Percentiles rank a stretch among this genome's conserved stretches.
Conservation (phyloP, 2,113 vertebrate species). For the Sarotherodon lohbergeri region DNA sequence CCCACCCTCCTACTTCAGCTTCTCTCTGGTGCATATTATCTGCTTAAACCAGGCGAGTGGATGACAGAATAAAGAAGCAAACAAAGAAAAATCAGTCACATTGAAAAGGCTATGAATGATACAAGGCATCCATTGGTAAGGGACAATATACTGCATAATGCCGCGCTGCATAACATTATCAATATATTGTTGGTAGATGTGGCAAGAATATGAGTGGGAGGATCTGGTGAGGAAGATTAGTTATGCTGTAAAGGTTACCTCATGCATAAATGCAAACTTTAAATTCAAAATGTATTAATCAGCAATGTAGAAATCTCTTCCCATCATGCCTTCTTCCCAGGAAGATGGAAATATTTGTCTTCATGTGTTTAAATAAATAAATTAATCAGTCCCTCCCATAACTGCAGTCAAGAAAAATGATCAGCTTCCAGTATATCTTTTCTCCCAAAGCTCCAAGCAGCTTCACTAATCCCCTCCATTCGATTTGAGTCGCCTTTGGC, state of each 20-base stretch:
- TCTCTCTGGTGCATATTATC: slow-evolving; percentile 46
- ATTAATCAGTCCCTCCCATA: neutral
- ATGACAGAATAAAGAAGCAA: slow-evolving; percentile 20
- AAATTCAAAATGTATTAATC: slow-evolving; percentile 47
- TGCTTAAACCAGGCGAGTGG: slow-evolving; percentile 40
- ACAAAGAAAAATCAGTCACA: slow-evolving; percentile 55
- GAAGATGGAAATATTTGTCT: slow-evolving; percentile 15
- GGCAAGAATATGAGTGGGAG: slow-evolving; percentile 28
- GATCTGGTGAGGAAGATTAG: slow-evolving; percentile 53
- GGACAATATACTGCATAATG: slow-evolving; percentile 47
- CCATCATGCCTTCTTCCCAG: neutral
- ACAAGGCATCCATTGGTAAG: slow-evolving; percentile 37
- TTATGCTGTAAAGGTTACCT: slow-evolving; percentile 53
- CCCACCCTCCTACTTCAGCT: neutral
- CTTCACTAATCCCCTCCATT: slow-evolving; percentile 42
- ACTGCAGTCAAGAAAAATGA: slow-evolving; percentile 11
- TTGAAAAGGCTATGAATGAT: slow-evolving; percentile 51
- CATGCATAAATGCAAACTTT: slow-evolving; percentile 40
- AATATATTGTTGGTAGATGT: slow-evolving; percentile 35
- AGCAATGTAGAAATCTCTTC: slow-evolving; percentile 13
- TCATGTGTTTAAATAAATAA: slow-evolving; percentile 26
- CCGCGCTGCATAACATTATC: slow-evolving; percentile 50
- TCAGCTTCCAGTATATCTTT: slow-evolving; percentile 34
- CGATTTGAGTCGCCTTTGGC: neutral
- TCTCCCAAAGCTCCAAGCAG: slow-evolving; percentile 3